Percentiles rank a stretch among this genome's conserved stretches.
Conservation (phyloP, 1,140 invertebrate genomes). For the Hermetia illucens region DNA sequence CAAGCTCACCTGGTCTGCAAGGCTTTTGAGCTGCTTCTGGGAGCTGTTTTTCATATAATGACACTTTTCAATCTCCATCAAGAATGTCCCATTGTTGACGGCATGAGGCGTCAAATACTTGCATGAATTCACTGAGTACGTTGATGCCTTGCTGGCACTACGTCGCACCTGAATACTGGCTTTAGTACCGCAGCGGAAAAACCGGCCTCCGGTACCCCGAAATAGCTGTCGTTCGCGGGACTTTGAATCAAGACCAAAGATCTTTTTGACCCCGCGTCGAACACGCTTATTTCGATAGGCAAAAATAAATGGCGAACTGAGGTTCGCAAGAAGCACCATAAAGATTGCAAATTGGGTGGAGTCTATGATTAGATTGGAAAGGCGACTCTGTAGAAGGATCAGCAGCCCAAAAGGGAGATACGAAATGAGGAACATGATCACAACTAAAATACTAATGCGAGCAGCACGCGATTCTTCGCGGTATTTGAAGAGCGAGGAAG, state of each 20-base stretch:
- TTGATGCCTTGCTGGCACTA: slow-evolving; percentile 22
- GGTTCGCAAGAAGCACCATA: slow-evolving; percentile 49
- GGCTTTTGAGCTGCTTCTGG: not conserved
- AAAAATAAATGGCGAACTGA: slow-evolving; percentile 62
- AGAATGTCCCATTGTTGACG: not conserved
- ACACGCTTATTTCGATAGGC: slow-evolving; percentile 62
- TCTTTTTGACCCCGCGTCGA: slow-evolving; percentile 48
- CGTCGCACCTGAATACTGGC: slow-evolving; percentile 13
- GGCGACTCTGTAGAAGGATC: slow-evolving; percentile 30
- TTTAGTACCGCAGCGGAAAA: slow-evolving; percentile 3
- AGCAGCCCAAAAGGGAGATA: slow-evolving; percentile 51
- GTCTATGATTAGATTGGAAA: slow-evolving; percentile 18
- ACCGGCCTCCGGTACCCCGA: slow-evolving; percentile 21
- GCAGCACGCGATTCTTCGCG: slow-evolving; percentile 68
- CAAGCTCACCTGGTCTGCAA: not conserved
- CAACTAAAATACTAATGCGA: slow-evolving; percentile 54
- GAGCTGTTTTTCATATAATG: not conserved
- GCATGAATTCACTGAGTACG: slow-evolving; percentile 23
- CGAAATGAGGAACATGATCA: slow-evolving; percentile 54
- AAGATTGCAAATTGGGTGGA: slow-evolving; percentile 38
- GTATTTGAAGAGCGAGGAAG: slow-evolving; percentile 66
- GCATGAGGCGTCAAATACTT: slow-evolving; percentile 21
- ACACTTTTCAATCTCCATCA: not conserved
- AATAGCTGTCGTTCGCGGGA: slow-evolving; percentile 16
- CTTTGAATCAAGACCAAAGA: slow-evolving; percentile 37